Evolutionary conservation across 2,113 vertebrate genomes (phyloP).

Genomic region (Hypocryptadius cinnamomeus): DNA sequence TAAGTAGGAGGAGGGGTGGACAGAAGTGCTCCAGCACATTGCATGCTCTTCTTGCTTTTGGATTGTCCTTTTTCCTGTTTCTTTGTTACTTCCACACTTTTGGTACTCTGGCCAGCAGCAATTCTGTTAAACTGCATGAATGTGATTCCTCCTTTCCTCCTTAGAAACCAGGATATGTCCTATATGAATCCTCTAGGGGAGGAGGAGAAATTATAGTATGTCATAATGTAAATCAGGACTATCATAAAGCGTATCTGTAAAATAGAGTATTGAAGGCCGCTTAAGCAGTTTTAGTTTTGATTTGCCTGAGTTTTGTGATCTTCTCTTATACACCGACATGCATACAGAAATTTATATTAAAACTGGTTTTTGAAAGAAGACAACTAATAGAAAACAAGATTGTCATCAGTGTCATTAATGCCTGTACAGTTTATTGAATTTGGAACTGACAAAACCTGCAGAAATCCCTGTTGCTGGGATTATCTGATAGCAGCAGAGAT

Average conservation of each 20-base stretch:
- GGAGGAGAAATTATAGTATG: not conserved
- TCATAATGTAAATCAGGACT: not conserved
- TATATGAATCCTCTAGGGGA: not conserved
- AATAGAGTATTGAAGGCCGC: not conserved
- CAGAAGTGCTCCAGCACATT: not conserved
- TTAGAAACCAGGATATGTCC: not conserved
- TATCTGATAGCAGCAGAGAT: not conserved
- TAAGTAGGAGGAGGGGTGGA: not conserved
- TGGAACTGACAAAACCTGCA: not conserved
- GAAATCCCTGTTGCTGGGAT: not conserved
- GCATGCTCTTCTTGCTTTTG: not conserved
- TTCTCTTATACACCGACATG: not conserved
- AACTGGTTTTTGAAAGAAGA: not conserved
- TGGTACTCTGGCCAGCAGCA: not conserved
- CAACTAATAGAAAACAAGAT: not conserved
- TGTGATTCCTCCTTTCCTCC: not conserved
- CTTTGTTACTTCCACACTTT: not conserved
- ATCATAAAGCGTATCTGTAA: not conserved
- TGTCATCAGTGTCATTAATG: not conserved
- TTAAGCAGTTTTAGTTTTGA: not conserved
- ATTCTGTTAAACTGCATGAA: not conserved
- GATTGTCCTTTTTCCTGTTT: not conserved
- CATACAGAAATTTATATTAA: not conserved
- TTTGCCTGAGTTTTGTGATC: not conserved
- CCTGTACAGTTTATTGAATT: not conserved